Percentiles rank a stretch among this genome's conserved stretches.
Conservation (phyloP, 1,140 invertebrate species). For the Ceratina australensis region DNA sequence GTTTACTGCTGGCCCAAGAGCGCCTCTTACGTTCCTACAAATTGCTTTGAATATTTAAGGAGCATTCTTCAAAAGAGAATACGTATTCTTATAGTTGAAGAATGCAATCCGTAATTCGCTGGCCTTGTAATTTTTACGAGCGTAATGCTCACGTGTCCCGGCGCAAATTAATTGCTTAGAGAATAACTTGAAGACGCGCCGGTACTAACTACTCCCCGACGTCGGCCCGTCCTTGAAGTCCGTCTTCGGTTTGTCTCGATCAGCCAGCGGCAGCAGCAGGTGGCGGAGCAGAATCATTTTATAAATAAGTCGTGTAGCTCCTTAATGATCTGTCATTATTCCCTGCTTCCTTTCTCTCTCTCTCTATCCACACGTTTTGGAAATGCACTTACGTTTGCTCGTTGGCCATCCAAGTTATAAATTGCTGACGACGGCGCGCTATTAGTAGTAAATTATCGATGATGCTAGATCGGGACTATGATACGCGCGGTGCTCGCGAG, state of each 20-base stretch:
- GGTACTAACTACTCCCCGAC: not conserved
- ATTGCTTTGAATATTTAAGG: not conserved
- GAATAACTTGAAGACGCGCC: conserved; percentile 30
- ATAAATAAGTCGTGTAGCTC: conserved; percentile 50
- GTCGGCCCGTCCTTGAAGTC: conserved; percentile 32
- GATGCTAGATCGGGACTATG: too few relatives aligned
- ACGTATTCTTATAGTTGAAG: not conserved
- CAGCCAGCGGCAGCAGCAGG: conserved; percentile 9
- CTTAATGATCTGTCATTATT: conserved; percentile 42
- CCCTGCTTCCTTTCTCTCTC: not conserved
- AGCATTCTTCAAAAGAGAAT: not conserved
- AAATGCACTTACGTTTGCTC: not conserved
- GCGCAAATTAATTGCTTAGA: conserved; percentile 39
- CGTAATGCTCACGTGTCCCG: conserved; percentile 7
- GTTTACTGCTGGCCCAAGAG: not conserved
- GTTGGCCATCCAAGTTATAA: not conserved
- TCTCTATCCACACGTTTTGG: not conserved
- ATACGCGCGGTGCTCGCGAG: not conserved
- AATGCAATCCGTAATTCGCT: conserved; percentile 30
- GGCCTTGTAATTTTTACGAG: conserved; percentile 25
- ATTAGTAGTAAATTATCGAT: not conserved
- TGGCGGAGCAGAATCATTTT: conserved; percentile 42
- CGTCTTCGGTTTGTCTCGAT: conserved; percentile 16
- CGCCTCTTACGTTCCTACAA: not conserved
- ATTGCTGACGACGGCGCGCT: too few relatives aligned